Conservation (phyloP, 2,888 invertebrate genomes). For the Palloptera scutellata region DNA sequence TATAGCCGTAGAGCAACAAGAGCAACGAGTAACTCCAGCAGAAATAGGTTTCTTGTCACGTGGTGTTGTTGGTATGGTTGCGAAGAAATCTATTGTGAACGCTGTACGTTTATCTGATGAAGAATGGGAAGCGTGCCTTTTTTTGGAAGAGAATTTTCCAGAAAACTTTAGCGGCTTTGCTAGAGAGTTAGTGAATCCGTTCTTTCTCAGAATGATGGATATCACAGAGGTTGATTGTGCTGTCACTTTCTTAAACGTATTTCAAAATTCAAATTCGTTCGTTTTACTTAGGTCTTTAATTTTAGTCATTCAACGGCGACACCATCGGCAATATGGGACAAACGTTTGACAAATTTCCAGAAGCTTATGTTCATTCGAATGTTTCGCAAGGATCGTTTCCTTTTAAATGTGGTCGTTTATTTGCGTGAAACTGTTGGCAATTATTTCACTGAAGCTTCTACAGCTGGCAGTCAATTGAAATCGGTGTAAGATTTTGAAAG, state of each 20-base stretch:
- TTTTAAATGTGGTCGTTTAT: constrained; percentile 82
- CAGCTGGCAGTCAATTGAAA: constrained; percentile 66
- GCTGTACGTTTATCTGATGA: constrained; percentile 67
- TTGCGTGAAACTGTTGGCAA: constrained; percentile 79
- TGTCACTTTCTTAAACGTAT: neutral
- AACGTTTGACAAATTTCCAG: constrained; percentile 73
- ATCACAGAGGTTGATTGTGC: constrained; percentile 62
- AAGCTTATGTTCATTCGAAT: constrained; percentile 82
- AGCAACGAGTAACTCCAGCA: constrained; percentile 67
- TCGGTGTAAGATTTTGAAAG: constrained; percentile 51
- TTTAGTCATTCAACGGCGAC: constrained; percentile 63
- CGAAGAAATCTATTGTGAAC: constrained; percentile 69
- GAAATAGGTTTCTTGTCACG: constrained; percentile 84
- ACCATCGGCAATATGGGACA: constrained; percentile 70
- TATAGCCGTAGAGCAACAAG: constrained; percentile 76
- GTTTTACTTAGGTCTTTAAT: constrained; percentile 67
- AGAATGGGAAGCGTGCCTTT: constrained; percentile 76
- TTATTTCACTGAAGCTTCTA: constrained; percentile 83
- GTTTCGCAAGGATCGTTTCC: constrained; percentile 81
- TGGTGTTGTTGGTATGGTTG: constrained; percentile 72
- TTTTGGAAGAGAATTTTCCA: constrained; percentile 69
- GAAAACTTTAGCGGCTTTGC: constrained; percentile 67
- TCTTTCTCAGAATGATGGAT: constrained; percentile 70
- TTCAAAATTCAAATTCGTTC: neutral
- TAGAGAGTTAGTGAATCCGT: constrained; percentile 67